phyloP scores from a whole-genome alignment of 2,113 vertebrate species.

The Nycticebus coucang region DNA sequence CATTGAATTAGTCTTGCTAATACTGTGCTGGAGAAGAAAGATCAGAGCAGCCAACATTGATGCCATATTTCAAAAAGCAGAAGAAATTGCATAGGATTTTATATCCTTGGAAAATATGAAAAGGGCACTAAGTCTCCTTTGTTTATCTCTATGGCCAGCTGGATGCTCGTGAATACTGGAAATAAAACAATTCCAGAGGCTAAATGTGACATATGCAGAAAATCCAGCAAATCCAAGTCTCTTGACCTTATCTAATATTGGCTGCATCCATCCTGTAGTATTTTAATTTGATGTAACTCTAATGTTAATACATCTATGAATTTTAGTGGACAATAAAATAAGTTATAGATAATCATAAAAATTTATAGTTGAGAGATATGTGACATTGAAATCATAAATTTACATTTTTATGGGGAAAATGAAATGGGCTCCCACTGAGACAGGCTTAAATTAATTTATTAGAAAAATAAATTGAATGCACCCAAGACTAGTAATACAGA shows the following conservation, averaged over 20 bases:
- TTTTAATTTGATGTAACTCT: conserved; percentile 33
- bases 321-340: conserved; percentile 10
- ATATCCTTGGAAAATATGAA: conserved; percentile 35
- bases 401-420: conserved; percentile 40
- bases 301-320: conserved; percentile 12
- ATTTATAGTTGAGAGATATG: conserved; percentile 15
- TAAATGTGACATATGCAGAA: neutral
- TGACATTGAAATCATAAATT: conserved; percentile 12
- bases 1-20: neutral
- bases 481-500: neutral
- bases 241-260: neutral
- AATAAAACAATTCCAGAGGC: conserved; percentile 37
- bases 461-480: conserved; percentile 18
- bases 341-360: conserved; percentile 38
- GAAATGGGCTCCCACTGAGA: neutral
- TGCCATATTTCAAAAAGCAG: neutral
- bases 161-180: neutral
- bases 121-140: neutral
- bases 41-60: neutral
- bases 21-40: neutral
- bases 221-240: neutral
- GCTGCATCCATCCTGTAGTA: neutral
- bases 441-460: conserved; percentile 25
- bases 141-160: neutral
- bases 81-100: neutral